phyloP scores from a whole-genome alignment of 1,140 invertebrate genomes.

The Helicoverpa zea region DNA sequence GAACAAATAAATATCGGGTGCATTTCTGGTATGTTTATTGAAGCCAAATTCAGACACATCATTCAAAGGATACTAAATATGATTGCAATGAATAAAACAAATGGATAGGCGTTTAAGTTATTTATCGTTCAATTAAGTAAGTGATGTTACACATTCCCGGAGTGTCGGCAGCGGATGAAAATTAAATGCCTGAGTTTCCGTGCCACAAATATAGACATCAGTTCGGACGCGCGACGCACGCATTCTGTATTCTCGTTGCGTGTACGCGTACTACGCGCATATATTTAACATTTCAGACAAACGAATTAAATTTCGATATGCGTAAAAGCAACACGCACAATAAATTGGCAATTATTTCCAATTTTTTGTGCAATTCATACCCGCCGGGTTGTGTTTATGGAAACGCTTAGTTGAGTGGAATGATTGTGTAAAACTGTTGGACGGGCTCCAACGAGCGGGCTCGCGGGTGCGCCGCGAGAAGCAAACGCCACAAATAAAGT shows the following conservation, averaged over 20 bases:
- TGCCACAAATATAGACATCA: slow-evolving; percentile 45
- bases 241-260: slow-evolving; percentile 35
- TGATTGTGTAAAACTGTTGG: slow-evolving; percentile 86
- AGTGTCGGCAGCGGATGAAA: slow-evolving; percentile 43
- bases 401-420: slow-evolving; percentile 86
- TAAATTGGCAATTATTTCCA: slow-evolving; percentile 81
- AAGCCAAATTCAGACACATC: neutral
- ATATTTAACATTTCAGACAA: slow-evolving; percentile 45
- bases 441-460: slow-evolving; percentile 72
- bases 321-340: slow-evolving; percentile 70
- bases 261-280: slow-evolving; percentile 6
- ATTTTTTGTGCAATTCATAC: slow-evolving; percentile 85
- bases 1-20: no score
- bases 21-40: no score
- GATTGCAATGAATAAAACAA: slow-evolving; percentile 30
- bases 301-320: slow-evolving; percentile 69
- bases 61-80: slow-evolving; percentile 9
- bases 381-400: slow-evolving; percentile 84
- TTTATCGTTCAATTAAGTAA: slow-evolving; percentile 50
- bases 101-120: slow-evolving; percentile 41
- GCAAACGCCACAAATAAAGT: slow-evolving; percentile 84
- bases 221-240: slow-evolving; percentile 27
- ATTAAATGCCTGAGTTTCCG: slow-evolving; percentile 40
- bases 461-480: slow-evolving; percentile 62
- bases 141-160: slow-evolving; percentile 41